Evolutionary conservation across 2,888 invertebrate genomes (phyloP), one percentile per base, ranked within the genome.

Genomic region (Drosophila anomelani): DNA sequence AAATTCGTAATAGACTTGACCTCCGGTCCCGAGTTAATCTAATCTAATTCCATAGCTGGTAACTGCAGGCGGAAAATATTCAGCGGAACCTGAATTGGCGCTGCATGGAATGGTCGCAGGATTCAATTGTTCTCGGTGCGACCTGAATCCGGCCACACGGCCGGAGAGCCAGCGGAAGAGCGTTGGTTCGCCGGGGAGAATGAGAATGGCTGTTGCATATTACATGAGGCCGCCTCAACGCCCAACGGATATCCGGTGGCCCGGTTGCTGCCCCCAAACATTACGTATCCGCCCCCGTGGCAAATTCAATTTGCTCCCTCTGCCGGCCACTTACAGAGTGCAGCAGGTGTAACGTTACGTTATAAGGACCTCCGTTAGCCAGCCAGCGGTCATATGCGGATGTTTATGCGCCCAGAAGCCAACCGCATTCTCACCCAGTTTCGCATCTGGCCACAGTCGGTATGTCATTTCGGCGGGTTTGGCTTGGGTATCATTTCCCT

Each of bases 211-310:
- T 79, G 68, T 69, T 85, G 84, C 80, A 84, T 84, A 77, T 80
- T 78, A 68, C 75, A 88, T 78, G 78, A 75, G 77, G 26, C 58
- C 71, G 55, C 56, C 68, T 67, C 74, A 56, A 46, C 67, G 82
- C 75, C 77, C 63, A 64, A 64, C 86, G 86, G 88, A 88, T 67
- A 75, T 88, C 83, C 84, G 86, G 55, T 66, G 70, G 58, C 56
- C 59, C 49, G 51, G 46, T 59, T 78, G 59, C 43, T 57, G 62
- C 56, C 26, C 32, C 20, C n/a, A 47, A 17, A 38, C 62, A 38
- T 54, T 23, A 15, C 58, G 53, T 54, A 67, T 49, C 58, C 47
- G 55, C 43, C 57, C 47, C 34, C 23, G 53, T 64, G 51, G 54
- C 64, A 66, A 76, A 76, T 76, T 76, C 54, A 76, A 76, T 76